phyloP scores from a whole-genome alignment of 2,797 vertebrate genomes.

The Cyprinella venusta region DNA sequence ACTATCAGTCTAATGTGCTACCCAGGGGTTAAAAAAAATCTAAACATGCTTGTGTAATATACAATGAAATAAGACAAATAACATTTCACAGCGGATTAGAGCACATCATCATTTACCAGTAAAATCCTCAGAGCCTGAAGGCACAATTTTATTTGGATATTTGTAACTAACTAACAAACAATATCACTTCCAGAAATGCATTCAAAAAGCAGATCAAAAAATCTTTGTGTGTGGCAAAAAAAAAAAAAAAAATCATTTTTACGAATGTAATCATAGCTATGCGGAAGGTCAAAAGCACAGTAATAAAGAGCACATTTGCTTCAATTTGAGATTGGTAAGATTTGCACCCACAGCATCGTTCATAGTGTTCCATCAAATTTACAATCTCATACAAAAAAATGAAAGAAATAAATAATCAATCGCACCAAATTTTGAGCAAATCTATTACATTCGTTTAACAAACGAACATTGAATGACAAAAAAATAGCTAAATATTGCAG shows the following conservation, averaged over 20 bases:
- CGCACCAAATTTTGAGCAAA: not conserved
- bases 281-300: not conserved
- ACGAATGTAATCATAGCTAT: not conserved
- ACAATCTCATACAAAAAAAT: not conserved
- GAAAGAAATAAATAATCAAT: not conserved
- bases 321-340: not conserved
- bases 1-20: not conserved
- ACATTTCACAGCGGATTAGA: constrained; percentile 39
- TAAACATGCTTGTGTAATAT: not conserved
- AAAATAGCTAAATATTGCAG: constrained; percentile 5
- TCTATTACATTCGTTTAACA: not conserved
- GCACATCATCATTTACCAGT: constrained; percentile 13
- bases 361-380: not conserved
- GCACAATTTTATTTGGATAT: constrained; percentile 23
- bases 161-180: not conserved
- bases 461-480: not conserved
- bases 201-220: not conserved
- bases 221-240: not conserved
- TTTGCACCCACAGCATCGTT: not conserved
- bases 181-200: not conserved
- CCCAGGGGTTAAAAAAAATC: constrained; percentile 4
- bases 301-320: not conserved
- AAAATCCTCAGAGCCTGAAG: constrained; percentile 21
- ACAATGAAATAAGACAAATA: constrained; percentile 35
- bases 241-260: not conserved